Conservation (phyloP, 35 echinoderm and acorn worm species). For the Amphiura filiformis region DNA sequence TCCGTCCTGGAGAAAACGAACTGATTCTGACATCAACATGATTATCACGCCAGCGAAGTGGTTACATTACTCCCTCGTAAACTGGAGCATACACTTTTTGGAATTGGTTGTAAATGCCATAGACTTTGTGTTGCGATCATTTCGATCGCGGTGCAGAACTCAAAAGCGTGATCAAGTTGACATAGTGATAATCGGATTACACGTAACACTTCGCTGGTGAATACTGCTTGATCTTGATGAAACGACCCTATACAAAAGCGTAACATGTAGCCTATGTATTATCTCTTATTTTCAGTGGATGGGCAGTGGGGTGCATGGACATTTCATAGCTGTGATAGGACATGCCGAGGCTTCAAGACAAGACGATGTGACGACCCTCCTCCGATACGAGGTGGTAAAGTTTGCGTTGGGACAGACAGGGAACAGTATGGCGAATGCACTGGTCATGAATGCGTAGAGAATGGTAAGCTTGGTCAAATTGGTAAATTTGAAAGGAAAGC, state of each 20-base stretch:
- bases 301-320: slow-evolving; percentile 77
- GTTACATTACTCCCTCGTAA: neutral
- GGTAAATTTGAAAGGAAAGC: no score
- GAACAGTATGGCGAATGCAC: slow-evolving; percentile 66
- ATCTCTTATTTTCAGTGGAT: slow-evolving; percentile 78
- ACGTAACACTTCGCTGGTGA: neutral
- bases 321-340: slow-evolving; percentile 46
- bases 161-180: no score
- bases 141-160: no score
- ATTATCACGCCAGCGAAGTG: no score
- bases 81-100: no score
- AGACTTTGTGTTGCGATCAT: no score
- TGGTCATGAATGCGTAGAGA: slow-evolving; percentile 56
- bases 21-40: neutral
- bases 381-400: slow-evolving; percentile 57
- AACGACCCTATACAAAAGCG: no score
- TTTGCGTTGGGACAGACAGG: slow-evolving; percentile 37
- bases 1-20: neutral
- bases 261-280: no score
- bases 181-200: no score
- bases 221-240: slow-evolving; percentile 28
- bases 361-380: slow-evolving; percentile 58
- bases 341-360: slow-evolving; percentile 54
- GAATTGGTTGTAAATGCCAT: no score
- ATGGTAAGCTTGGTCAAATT: no score